Evolutionary conservation across 2,113 vertebrate species (phyloP).

Genomic region (Chroicocephalus ridibundus): DNA sequence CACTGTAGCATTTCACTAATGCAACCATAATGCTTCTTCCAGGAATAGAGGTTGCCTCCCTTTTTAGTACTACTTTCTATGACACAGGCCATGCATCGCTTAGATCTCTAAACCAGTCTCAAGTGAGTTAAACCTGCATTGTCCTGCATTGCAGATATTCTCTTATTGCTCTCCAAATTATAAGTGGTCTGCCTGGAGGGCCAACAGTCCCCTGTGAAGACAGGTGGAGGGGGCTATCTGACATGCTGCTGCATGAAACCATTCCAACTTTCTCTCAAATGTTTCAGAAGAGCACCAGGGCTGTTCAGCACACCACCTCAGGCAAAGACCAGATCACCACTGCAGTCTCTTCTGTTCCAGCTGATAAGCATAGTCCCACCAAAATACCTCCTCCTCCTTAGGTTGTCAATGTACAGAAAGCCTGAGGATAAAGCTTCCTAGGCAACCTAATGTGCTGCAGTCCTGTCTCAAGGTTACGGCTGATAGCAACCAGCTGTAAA

Average conservation of each 20-base stretch:
- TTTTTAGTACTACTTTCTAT: not conserved
- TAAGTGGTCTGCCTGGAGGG: not conserved
- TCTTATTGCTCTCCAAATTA: not conserved
- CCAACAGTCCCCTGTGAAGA: not conserved
- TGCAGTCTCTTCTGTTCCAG: not conserved
- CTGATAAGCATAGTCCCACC: not conserved
- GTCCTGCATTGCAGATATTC: not conserved
- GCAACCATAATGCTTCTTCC: not conserved
- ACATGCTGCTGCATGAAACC: not conserved
- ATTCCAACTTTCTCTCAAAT: not conserved
- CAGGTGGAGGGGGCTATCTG: not conserved
- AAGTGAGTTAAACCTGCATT: not conserved
- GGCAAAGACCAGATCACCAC: not conserved
- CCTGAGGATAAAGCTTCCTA: not conserved
- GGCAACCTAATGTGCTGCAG: not conserved
- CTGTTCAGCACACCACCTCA: not conserved
- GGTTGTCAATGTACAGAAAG: not conserved
- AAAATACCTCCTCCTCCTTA: not conserved
- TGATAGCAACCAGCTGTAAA: not conserved
- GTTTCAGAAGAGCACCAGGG: not conserved
- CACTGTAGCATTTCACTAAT: not conserved
- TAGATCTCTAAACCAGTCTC: not conserved
- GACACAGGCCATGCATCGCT: not conserved
- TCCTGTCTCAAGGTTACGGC: not conserved
- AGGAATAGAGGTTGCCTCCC: not conserved